Evolutionary conservation across 2,113 vertebrate genomes (phyloP).

Genomic region (Gambusia affinis): DNA sequence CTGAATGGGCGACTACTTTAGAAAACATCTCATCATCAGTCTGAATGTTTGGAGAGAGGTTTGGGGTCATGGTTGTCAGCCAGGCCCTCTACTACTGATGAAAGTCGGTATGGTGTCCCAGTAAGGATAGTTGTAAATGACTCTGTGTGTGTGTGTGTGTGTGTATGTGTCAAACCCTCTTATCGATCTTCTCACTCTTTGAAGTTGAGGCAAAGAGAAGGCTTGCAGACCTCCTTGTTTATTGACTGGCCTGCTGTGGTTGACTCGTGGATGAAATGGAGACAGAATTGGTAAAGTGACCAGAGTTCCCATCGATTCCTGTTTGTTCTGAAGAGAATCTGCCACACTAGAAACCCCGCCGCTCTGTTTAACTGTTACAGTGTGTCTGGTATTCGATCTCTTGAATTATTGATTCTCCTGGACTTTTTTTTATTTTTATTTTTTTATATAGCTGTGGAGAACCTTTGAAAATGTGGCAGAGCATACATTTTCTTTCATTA

Average conservation of each 20-base stretch:
- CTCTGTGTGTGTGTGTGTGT: slow-evolving; percentile 9
- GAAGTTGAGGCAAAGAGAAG: slow-evolving; percentile 59
- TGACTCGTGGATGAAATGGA: slow-evolving; percentile 70
- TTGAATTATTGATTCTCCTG: slow-evolving; percentile 63
- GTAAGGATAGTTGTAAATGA: slow-evolving; percentile 8
- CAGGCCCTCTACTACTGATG: neutral
- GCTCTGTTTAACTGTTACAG: slow-evolving; percentile 28
- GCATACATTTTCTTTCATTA: slow-evolving; percentile 28
- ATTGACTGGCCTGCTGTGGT: slow-evolving; percentile 67
- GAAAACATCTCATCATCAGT: neutral
- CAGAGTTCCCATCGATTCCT: slow-evolving; percentile 62
- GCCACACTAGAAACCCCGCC: slow-evolving; percentile 29
- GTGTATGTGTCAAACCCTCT: slow-evolving; percentile 36
- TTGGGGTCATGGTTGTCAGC: neutral
- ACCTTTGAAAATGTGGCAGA: slow-evolving; percentile 29
- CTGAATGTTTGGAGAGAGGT: neutral
- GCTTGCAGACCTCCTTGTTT: slow-evolving; percentile 56
- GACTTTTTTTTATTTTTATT: slow-evolving; percentile 11
- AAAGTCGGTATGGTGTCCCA: neutral
- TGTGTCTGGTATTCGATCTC: slow-evolving; percentile 27
- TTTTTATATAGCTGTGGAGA: slow-evolving; percentile 29
- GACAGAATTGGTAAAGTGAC: slow-evolving; percentile 61
- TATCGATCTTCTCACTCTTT: slow-evolving; percentile 68
- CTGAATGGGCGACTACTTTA: neutral
- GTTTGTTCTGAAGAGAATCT: slow-evolving; percentile 54